Evolutionary conservation across 2,797 vertebrate species (phyloP).

Genomic region (Orestias chungarensis): DNA sequence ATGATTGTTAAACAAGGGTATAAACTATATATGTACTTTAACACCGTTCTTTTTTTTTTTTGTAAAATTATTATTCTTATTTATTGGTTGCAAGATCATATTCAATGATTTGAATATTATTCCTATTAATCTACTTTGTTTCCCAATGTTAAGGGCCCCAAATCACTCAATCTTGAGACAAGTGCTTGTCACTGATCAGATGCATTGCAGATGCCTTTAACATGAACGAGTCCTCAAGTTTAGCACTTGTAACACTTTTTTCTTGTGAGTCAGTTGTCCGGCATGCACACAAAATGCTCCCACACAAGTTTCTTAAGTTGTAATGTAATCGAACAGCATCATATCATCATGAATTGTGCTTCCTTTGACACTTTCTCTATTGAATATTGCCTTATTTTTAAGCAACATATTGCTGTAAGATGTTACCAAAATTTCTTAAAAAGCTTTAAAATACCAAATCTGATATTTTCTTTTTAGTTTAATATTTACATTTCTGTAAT

Average conservation of each 20-base stretch:
- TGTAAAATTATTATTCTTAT: neutral
- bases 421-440: no score
- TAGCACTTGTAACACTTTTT: neutral
- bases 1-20: neutral
- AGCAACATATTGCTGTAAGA: no score
- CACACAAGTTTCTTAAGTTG: no score
- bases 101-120: neutral
- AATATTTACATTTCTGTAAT: neutral
- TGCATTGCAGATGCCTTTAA: neutral
- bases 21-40: no score
- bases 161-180: neutral
- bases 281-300: neutral
- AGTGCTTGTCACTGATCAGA: neutral
- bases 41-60: neutral
- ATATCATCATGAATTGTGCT: no score
- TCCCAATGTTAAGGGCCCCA: no score
- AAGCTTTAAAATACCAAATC: no score
- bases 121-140: neutral
- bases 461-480: no score
- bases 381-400: no score
- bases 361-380: no score
- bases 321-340: no score
- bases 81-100: neutral
- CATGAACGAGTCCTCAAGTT: neutral
- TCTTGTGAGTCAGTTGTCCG: neutral